A percentile compares a stretch with the other conserved stretches of the same genome.
phyloP scores from a whole-genome alignment of 2,113 vertebrate species.

The Chlorodrepanis virens region DNA sequence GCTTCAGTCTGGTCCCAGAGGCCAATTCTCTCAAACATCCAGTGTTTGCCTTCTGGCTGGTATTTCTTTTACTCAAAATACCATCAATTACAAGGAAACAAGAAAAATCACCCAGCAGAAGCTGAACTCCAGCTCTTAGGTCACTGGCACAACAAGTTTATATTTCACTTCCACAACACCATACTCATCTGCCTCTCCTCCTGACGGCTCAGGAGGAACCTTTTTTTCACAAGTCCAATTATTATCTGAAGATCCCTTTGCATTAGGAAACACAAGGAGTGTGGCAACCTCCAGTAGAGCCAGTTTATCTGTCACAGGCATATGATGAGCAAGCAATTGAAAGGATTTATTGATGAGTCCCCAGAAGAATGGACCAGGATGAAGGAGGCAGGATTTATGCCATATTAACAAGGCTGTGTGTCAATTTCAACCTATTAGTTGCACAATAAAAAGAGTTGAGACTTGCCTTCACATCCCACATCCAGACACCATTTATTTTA shows the following conservation, averaged over 20 bases:
- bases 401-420: conserved; percentile 21
- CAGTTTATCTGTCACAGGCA: background rate
- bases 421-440: conserved; percentile 37
- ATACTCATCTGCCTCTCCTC: background rate
- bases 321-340: background rate
- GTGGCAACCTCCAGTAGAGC: background rate
- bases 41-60: background rate
- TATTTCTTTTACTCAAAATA: background rate
- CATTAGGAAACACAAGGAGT: background rate
- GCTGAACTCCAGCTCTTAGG: background rate
- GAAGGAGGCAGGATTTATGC: conserved; percentile 31
- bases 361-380: background rate
- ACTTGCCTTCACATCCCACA: background rate
- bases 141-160: background rate
- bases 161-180: background rate
- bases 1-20: background rate
- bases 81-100: background rate
- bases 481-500: conserved; percentile 8
- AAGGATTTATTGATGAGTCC: conserved; percentile 35
- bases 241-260: background rate
- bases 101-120: background rate
- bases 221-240: background rate
- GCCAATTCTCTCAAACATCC: background rate
- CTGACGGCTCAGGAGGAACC: background rate
- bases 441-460: background rate